Percentiles rank a stretch among this genome's conserved stretches.
These are phyloP conservation scores for Nipponia nippon DNA, from an alignment of 2,113 vertebrate species.

Conservation along the genomic window DNA sequence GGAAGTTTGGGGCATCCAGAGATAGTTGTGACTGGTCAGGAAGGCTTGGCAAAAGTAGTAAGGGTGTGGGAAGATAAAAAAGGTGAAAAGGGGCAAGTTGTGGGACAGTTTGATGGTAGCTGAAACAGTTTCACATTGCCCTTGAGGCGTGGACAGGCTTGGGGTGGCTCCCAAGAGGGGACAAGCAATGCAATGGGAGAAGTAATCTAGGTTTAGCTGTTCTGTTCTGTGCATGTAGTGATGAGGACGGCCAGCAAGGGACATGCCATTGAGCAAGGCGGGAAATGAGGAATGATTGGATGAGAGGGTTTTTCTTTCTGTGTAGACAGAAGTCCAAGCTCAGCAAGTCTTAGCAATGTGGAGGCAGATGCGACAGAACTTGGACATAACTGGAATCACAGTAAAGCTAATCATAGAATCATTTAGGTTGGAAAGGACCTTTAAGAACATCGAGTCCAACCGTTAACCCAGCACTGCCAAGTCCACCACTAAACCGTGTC, in stretches of 20 bases:
- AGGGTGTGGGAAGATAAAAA: neutral
- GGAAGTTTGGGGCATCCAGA: neutral
- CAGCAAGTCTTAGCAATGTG: neutral
- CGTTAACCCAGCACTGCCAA: neutral
- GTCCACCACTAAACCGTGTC: neutral
- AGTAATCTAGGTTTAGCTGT: neutral
- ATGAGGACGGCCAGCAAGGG: neutral
- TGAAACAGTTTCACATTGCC: neutral
- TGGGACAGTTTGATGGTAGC: neutral
- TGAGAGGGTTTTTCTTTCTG: neutral
- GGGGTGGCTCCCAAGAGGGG: neutral
- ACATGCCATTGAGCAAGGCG: neutral
- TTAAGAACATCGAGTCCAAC: neutral
- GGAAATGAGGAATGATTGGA: neutral
- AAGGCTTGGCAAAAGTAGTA: neutral
- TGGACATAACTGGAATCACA: neutral
- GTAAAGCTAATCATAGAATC: neutral
- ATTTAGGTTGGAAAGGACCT: neutral
- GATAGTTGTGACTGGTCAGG: neutral
- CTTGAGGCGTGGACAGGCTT: neutral
- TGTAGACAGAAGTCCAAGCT: neutral
- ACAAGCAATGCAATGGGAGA: neutral
- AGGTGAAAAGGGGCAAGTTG: neutral
- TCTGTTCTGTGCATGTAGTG: neutral
- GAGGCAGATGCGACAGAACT: neutral